Conservation (phyloP, 2,797 vertebrate species). For the Galago senegalensis region DNA sequence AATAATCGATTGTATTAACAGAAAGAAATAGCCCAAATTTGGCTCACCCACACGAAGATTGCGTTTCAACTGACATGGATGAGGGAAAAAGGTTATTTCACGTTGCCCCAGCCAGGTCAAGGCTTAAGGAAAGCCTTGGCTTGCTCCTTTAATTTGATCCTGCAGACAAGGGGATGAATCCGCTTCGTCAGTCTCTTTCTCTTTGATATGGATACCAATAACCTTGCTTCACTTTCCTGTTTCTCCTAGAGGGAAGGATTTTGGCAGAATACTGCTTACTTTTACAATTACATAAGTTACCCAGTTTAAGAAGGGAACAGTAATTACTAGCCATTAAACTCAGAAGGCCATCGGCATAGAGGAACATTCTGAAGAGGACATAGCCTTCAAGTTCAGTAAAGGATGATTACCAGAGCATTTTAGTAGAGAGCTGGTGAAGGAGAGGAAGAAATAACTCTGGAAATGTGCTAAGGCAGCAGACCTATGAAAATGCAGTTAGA, state of each 20-base stretch:
- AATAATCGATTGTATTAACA: constrained; percentile 81
- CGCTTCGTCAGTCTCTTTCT: constrained; percentile 70
- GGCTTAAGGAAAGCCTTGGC: constrained; percentile 69
- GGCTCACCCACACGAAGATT: constrained; percentile 51
- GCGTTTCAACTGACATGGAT: constrained; percentile 70
- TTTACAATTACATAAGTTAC: constrained; percentile 70
- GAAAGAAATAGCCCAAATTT: constrained; percentile 81
- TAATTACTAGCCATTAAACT: constrained; percentile 83
- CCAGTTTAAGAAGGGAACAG: constrained; percentile 71
- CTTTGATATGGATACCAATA: constrained; percentile 67
- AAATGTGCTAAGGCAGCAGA: constrained; percentile 85
- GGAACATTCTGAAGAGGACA: constrained; percentile 66
- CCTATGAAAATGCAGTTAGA: constrained; percentile 80
- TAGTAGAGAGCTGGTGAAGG: constrained; percentile 76
- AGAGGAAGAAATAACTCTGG: constrained; percentile 78
- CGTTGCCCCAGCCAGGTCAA: constrained; percentile 64
- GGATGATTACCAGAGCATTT: constrained; percentile 82
- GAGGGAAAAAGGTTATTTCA: constrained; percentile 74
- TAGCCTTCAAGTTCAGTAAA: constrained; percentile 77
- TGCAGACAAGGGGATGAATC: constrained; percentile 65
- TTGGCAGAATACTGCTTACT: constrained; percentile 77
- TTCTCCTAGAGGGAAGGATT: constrained; percentile 73
- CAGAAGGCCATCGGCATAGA: constrained; percentile 77
- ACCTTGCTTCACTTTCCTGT: constrained; percentile 79
- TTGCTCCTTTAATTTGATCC: constrained; percentile 73